Base-by-base conservation (phyloP, 2,113 vertebrate genomes). In the Sinocyclocheilus maitianheensis region DNA sequence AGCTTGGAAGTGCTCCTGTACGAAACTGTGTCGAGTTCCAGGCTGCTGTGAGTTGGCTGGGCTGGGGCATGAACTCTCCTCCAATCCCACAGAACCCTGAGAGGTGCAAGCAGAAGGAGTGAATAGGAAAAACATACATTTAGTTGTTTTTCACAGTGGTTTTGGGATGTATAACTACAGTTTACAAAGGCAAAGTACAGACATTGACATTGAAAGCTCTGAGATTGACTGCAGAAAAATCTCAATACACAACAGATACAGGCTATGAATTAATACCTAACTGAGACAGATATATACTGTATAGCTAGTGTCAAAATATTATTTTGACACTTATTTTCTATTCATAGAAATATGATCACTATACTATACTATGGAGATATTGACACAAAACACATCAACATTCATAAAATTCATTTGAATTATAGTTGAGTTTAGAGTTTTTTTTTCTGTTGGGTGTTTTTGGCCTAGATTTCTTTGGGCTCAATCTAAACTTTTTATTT, bases 1-100 rank as follows among this genome's bases (percentile, higher is more conserved):
- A 0, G 98, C 98, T 92, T 99, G 97, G 91, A 99, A 98, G 91
- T 98, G 97, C 87, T 96, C 97, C 89, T 98, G 96, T 76, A 98
- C 97, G 16, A 99, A 99, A 91, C 97, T 99, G 88, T 96, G 96
- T 18, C 94, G 94, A 2, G 46, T 85, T 88, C 90, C 63, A 85
- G 94, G 89, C 86, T 92, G 92, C 53, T 87, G 93, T 12, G 88
- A 1, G 2, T 90, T 80, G 0, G 88, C 83, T 3, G 84, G 77
- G 37, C 90, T 78, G 78, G 89, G 84, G 81, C 91, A 84, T 4
- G 90, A 88, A 11, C 89, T 8, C 0, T 91, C 86, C 0, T 95
- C 96, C 48, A 80, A 48, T 22, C 90, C 89, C 1, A 89, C 86
- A 67, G 91, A 86, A n/a, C 84, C 92, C 96, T 96, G 58, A 69